phyloP scores from a whole-genome alignment of 1,140 invertebrate species.

The Ceratitis capitata region DNA sequence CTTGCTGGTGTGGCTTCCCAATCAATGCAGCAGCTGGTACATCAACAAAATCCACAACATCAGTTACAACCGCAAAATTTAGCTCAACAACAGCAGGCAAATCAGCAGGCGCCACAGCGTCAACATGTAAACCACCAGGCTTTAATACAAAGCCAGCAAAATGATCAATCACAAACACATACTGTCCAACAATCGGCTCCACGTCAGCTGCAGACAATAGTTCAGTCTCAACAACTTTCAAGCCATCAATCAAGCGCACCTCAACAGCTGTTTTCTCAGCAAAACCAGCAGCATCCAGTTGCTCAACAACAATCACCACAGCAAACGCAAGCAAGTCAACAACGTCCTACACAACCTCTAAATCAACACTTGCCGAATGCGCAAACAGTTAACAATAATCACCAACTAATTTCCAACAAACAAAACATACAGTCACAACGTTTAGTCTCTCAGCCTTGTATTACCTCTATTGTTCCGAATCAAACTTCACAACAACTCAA shows the following conservation, averaged over 20 bases:
- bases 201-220: too few relatives aligned
- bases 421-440: slow-evolving; percentile 45
- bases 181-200: slow-evolving; percentile 47
- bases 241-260: too few relatives aligned
- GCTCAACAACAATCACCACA: slow-evolving; percentile 45
- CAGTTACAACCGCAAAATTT: slow-evolving; percentile 37
- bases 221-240: background rate
- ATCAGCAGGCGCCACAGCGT: background rate
- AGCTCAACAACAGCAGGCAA: background rate
- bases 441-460: background rate
- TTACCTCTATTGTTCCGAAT: slow-evolving; percentile 46
- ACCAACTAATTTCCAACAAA: background rate
- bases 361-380: slow-evolving; percentile 50
- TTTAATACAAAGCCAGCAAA: background rate
- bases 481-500: slow-evolving; percentile 44
- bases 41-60: slow-evolving; percentile 61
- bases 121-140: too few relatives aligned
- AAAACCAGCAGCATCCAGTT: slow-evolving; percentile 43
- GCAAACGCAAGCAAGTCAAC: slow-evolving; percentile 43
- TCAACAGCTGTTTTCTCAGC: slow-evolving; percentile 46
- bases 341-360: slow-evolving; percentile 47
- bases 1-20: background rate
- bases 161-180: slow-evolving; percentile 59
- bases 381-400: background rate
- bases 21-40: slow-evolving; percentile 53